Base-by-base conservation (phyloP, 2,113 vertebrate species). In the Copsychus sechellarum region DNA sequence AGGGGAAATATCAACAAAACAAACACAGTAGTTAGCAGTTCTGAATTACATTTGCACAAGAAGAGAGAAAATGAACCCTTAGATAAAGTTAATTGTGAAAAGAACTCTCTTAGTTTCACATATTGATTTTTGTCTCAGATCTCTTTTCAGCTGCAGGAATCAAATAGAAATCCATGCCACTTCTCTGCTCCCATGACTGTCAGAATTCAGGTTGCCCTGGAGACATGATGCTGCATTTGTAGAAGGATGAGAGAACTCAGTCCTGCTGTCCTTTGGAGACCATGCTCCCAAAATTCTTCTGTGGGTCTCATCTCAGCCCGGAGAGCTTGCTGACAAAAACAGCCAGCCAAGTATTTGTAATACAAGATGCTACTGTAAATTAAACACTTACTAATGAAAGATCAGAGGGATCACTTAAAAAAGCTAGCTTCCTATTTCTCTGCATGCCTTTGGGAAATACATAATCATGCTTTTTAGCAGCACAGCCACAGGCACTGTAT, bases 261-360 rank as follows among this genome's bases (percentile, higher is more conserved):
- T 26, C 20, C 83, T 11, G 5, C 42, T 31, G 23, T 56, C 58
- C 90, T 95, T 92, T 5, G 6, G 79, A 92, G 85, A 88, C 51
- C 2, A 8, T 6, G 8, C 60, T 92, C 67, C 43, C 24, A 10
- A 94, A 94, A 86, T 97, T 91, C 87, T 72, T 96, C 48, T 54
- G 25, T 34, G 8, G 51, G 33, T 76, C 61, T 84, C 25, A 50
- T 90, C 73, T 66, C 81, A 95, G 74, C 73, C 79, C 53, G 4
- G 5, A 54, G 81, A 97, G 69, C 16, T 79, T 2, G 9, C 51
- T 93, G 62, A n/a, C 17, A 96, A 94, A 96, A 81, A 58, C 14
- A 90, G 77, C 11, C 67, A 92, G 84, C 19, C 90, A 85, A 94
- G 36, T 82, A 85, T 84, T 97, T 97, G 95, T 94, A 97, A 97